Conservation (phyloP, 1,140 invertebrate species). For the Hermetia illucens region DNA sequence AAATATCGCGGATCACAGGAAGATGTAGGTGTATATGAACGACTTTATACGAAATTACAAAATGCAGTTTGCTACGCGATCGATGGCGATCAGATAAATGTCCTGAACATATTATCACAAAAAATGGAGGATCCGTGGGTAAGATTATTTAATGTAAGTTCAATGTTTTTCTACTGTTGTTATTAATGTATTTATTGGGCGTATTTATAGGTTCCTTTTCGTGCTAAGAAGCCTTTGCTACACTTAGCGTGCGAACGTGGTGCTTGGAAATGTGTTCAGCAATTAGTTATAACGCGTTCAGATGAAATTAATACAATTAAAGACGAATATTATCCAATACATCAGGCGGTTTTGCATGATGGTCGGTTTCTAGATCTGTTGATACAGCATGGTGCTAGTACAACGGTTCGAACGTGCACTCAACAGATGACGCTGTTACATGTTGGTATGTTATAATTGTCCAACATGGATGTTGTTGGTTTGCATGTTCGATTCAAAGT, state of each 20-base stretch:
- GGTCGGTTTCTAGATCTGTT: constrained; percentile 49
- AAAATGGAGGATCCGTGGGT: constrained; percentile 56
- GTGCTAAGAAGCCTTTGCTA: constrained; percentile 42
- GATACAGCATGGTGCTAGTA: constrained; percentile 48
- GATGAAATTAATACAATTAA: constrained; percentile 60
- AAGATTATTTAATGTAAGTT: constrained; percentile 15
- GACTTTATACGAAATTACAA: constrained; percentile 43
- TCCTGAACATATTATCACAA: constrained; percentile 47
- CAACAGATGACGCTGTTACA: constrained; percentile 60
- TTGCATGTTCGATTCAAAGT: too few relatives aligned
- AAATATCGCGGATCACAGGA: constrained; percentile 25
- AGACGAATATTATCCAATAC: constrained; percentile 63
- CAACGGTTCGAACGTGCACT: constrained; percentile 51
- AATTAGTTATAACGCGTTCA: constrained; percentile 43
- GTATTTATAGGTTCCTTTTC: constrained; percentile 31
- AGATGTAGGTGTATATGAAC: constrained; percentile 19
- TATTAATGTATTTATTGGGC: neutral
- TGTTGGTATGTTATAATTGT: constrained; percentile 35
- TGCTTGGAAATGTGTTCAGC: constrained; percentile 56
- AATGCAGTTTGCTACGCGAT: constrained; percentile 59
- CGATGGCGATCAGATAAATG: constrained; percentile 52
- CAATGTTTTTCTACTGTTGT: constrained; percentile 1
- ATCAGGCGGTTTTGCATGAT: constrained; percentile 53
- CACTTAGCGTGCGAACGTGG: constrained; percentile 53
- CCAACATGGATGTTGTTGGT: too few relatives aligned